Evolutionary conservation across 2,888 invertebrate species (phyloP).

Genomic region (Nomada fabriciana): DNA sequence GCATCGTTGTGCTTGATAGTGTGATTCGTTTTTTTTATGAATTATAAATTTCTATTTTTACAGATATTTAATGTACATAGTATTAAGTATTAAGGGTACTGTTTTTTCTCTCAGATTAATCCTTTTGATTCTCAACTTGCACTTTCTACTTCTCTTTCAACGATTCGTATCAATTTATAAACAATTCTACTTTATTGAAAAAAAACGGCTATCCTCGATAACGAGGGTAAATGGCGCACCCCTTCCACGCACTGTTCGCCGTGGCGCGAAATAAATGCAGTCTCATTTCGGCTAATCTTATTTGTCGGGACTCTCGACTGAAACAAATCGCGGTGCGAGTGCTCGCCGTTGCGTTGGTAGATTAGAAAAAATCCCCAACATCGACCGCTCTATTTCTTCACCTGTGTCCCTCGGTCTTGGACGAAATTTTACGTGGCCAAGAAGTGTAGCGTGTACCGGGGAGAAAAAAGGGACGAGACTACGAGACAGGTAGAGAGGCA

Average conservation of each 20-base stretch:
- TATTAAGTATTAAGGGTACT: no score
- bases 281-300: constrained; percentile 48
- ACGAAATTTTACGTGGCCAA: neutral
- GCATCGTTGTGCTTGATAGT: no score
- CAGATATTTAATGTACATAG: neutral
- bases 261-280: constrained; percentile 42
- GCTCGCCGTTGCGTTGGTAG: constrained; percentile 4
- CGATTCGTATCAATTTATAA: no score
- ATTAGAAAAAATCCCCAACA: constrained; percentile 59
- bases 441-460: constrained; percentile 40
- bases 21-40: no score
- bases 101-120: no score
- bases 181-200: neutral
- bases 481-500: constrained; percentile 41
- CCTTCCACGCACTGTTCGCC: constrained; percentile 9
- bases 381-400: neutral
- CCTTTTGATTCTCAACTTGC: no score
- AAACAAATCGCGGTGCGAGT: constrained; percentile 29
- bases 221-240: constrained; percentile 40
- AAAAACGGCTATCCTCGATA: constrained; percentile 21
- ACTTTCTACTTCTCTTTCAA: no score
- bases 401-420: neutral
- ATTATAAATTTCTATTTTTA: neutral
- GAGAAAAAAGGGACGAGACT: neutral
- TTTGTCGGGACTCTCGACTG: constrained; percentile 27